Evolutionary conservation across 2,797 vertebrate genomes (phyloP).

Genomic region (Tapera naevia): DNA sequence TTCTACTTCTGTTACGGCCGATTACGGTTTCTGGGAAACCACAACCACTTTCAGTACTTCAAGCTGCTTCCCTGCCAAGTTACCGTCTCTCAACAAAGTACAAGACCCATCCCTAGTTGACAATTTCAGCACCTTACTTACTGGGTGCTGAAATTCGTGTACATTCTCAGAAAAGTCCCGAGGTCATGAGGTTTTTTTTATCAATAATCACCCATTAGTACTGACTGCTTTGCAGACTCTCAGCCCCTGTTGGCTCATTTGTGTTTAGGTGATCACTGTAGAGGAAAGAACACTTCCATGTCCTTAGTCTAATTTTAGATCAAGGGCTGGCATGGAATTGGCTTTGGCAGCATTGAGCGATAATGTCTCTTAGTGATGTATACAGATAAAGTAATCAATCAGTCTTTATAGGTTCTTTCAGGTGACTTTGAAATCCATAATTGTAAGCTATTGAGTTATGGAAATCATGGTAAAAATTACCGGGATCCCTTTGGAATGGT

Average conservation of each 20-base stretch:
- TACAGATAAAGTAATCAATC: conserved; percentile 45
- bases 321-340: conserved; percentile 41
- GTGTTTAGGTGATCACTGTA: not conserved
- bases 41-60: not conserved
- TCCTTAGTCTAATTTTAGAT: conserved; percentile 59
- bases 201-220: not conserved
- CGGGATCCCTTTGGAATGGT: not conserved
- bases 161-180: not conserved
- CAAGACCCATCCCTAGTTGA: not conserved
- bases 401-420: conserved; percentile 41
- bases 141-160: not conserved
- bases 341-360: conserved; percentile 9
- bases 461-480: conserved; percentile 12
- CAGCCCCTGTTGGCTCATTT: not conserved
- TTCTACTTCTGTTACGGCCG: not conserved
- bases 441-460: conserved; percentile 14
- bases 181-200: not conserved
- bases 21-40: not conserved
- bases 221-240: not conserved
- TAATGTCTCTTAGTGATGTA: not conserved
- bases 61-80: not conserved
- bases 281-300: conserved; percentile 37
- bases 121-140: not conserved
- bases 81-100: not conserved
- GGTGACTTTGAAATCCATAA: conserved; percentile 18